Evolutionary conservation across 2,113 vertebrate genomes (phyloP).

Genomic region (Sterrhoptilus dennistouni): DNA sequence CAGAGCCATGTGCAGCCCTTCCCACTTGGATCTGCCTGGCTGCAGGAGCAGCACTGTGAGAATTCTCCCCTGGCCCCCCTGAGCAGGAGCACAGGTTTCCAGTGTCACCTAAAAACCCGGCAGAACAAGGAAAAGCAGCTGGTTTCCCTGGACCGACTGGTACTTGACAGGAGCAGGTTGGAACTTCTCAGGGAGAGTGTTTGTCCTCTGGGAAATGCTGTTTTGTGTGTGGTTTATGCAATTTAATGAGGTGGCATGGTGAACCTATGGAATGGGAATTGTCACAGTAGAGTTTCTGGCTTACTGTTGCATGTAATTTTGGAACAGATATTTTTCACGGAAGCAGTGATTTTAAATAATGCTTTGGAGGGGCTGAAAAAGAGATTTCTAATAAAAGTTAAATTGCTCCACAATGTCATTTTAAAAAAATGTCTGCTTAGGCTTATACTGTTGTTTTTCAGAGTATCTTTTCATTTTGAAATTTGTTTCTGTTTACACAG

Average conservation of each 20-base stretch:
- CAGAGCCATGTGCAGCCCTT: not conserved
- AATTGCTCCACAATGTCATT: not conserved
- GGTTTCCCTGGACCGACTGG: not conserved
- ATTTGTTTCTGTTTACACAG: not conserved
- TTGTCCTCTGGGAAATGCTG: constrained; percentile 1
- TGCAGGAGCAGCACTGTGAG: not conserved
- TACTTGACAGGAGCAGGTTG: not conserved
- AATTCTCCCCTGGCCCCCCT: not conserved
- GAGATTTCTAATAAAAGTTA: not conserved
- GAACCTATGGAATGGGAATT: not conserved
- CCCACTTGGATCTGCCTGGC: not conserved
- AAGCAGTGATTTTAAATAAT: not conserved
- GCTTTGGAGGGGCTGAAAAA: not conserved
- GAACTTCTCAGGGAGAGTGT: not conserved
- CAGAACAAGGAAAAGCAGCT: not conserved
- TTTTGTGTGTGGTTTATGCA: not conserved
- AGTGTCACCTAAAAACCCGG: not conserved
- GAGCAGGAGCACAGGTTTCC: not conserved
- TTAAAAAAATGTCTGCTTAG: not conserved
- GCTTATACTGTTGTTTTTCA: not conserved
- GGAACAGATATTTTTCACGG: not conserved
- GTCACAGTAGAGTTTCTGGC: not conserved
- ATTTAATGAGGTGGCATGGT: not conserved
- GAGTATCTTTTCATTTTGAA: not conserved
- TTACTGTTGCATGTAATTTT: not conserved